phyloP scores from a whole-genome alignment of 2,888 invertebrate species.

The Papilio gigon region DNA sequence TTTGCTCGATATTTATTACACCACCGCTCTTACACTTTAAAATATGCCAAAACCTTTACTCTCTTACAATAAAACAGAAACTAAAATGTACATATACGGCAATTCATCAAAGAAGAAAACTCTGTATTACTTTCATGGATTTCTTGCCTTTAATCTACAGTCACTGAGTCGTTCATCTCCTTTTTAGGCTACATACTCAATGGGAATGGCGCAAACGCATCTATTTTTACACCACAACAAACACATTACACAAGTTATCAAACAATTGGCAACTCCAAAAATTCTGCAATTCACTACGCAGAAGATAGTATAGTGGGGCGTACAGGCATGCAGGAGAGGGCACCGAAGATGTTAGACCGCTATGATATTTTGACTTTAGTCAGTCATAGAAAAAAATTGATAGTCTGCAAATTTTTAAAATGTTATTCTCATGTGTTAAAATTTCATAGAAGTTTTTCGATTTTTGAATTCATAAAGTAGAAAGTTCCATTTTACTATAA shows the following conservation, averaged over 20 bases:
- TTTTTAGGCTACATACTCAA: neutral
- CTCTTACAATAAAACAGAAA: neutral
- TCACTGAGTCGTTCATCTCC: too few species aligned
- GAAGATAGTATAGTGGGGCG: too few species aligned
- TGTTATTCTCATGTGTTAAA: neutral
- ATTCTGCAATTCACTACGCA: too few species aligned
- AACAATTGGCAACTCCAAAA: neutral
- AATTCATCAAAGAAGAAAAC: neutral
- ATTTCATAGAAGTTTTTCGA: neutral
- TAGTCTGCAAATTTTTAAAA: neutral
- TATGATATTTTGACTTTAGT: too few species aligned
- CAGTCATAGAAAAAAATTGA: too few species aligned
- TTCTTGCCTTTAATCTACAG: neutral
- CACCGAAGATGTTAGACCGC: too few species aligned
- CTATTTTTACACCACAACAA: neutral
- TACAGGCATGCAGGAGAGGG: too few species aligned
- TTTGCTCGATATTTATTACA: conserved; percentile 7
- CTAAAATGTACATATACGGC: neutral
- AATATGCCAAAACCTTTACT: conserved; percentile 4
- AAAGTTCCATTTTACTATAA: neutral
- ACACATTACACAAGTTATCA: neutral
- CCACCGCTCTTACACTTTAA: conserved; percentile 1
- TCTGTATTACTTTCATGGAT: conserved; percentile 2
- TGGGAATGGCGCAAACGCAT: too few species aligned
- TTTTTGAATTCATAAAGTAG: neutral